A percentile compares a stretch with the other conserved stretches of the same genome.
Conservation (phyloP, 2,797 vertebrate species). For the Nyctibius grandis region DNA sequence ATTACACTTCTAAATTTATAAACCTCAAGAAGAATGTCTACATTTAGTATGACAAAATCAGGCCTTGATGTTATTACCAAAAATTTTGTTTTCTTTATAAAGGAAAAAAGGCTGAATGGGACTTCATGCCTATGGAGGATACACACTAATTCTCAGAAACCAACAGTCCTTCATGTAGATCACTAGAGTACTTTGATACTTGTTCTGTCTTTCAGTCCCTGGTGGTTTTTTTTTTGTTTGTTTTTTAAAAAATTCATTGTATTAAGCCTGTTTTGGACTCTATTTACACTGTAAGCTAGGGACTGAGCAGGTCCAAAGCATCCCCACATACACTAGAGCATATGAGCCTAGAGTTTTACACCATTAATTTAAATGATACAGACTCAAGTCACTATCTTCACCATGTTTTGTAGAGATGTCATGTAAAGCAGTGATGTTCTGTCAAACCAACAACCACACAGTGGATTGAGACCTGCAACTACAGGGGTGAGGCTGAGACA, state of each 20-base stretch:
- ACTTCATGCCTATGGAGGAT: not conserved
- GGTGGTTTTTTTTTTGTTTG: not conserved
- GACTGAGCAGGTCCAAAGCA: not conserved
- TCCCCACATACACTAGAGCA: not conserved
- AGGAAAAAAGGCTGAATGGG: not conserved
- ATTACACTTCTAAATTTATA: not conserved
- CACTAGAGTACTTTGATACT: not conserved
- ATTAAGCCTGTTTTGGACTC: not conserved
- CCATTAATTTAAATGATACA: not conserved
- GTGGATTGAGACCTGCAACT: not conserved
- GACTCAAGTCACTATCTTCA: not conserved
- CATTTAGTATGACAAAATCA: not conserved
- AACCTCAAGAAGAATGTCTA: not conserved
- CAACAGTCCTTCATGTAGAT: not conserved
- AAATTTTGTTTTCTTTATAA: not conserved
- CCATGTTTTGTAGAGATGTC: not conserved
- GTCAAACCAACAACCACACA: not conserved
- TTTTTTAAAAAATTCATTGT: not conserved
- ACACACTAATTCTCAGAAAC: not conserved
- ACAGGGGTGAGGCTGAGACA: not conserved
- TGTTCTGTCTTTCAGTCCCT: not conserved
- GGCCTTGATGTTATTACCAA: not conserved
- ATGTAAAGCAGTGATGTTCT: not conserved
- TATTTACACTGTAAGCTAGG: not conserved
- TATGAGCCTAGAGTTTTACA: not conserved